These are phyloP conservation scores for Acropora tenuis DNA, from an alignment of 64 coral and sea anemone genomes.

Conservation along the genomic window DNA sequence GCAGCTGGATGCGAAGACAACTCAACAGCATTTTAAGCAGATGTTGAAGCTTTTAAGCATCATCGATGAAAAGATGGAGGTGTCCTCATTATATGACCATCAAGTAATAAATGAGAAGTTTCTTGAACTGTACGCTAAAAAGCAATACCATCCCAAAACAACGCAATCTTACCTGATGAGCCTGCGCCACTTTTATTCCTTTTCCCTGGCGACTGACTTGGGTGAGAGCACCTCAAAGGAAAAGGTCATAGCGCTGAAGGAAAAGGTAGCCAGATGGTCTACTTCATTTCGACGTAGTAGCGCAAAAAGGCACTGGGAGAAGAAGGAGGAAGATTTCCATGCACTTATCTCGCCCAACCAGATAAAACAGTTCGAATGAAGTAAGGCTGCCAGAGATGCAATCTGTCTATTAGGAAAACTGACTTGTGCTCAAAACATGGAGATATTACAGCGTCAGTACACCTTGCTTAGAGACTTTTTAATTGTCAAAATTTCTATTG, in stretches of 20 bases:
- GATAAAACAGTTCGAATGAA: slow-evolving; percentile 46
- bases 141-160: no score
- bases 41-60: no score
- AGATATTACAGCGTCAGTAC: slow-evolving; percentile 31
- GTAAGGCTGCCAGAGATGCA: slow-evolving; percentile 55
- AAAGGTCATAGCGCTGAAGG: slow-evolving; percentile 25
- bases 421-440: slow-evolving; percentile 21
- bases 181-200: no score
- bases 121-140: no score
- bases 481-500: slow-evolving; percentile 37
- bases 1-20: no score
- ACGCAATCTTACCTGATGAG: no score
- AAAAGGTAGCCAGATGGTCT: slow-evolving; percentile 49
- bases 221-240: slow-evolving; percentile 5
- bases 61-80: no score
- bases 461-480: slow-evolving; percentile 59
- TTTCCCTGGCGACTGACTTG: no score
- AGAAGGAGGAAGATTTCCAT: slow-evolving; percentile 57
- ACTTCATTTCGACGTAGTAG: background rate
- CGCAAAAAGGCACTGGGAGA: slow-evolving; percentile 51
- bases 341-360: slow-evolving; percentile 35
- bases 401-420: slow-evolving; percentile 40
- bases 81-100: no score
- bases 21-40: no score
- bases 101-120: no score